phyloP scores from a whole-genome alignment of 2,113 vertebrate genomes.

The Urocolius indicus region DNA sequence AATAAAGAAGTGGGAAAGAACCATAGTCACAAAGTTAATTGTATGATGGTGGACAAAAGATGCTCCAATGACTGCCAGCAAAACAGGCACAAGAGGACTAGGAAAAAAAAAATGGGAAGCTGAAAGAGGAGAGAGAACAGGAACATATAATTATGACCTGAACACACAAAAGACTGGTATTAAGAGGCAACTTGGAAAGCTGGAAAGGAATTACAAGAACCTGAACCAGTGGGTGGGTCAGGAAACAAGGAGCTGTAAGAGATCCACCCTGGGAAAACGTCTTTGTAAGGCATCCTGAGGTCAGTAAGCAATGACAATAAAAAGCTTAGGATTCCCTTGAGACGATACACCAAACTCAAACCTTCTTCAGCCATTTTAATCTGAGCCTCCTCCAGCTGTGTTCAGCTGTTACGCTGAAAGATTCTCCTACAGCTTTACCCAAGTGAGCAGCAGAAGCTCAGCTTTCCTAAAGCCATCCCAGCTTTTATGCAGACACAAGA shows the following conservation, averaged over 20 bases:
- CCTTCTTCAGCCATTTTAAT: background rate
- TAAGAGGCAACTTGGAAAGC: background rate
- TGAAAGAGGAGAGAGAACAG: background rate
- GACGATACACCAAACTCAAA: background rate
- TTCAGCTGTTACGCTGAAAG: background rate
- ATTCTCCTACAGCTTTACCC: background rate
- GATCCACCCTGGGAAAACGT: background rate
- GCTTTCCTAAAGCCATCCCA: background rate
- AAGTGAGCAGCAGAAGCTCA: background rate
- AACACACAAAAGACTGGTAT: background rate
- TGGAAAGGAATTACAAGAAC: background rate
- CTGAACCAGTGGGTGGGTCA: rapidly evolving
- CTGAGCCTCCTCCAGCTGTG: background rate
- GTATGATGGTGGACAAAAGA: background rate
- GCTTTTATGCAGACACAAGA: background rate
- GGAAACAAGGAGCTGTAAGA: background rate
- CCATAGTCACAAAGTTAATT: background rate
- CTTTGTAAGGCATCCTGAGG: background rate
- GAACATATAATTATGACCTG: background rate
- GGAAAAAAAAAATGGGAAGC: background rate
- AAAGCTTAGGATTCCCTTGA: background rate
- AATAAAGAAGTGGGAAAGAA: background rate
- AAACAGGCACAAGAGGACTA: background rate
- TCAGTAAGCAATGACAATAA: background rate
- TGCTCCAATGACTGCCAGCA: background rate